Base-by-base conservation (phyloP, 92 coral and sea anemone species). In the Galaxea fascicularis region DNA sequence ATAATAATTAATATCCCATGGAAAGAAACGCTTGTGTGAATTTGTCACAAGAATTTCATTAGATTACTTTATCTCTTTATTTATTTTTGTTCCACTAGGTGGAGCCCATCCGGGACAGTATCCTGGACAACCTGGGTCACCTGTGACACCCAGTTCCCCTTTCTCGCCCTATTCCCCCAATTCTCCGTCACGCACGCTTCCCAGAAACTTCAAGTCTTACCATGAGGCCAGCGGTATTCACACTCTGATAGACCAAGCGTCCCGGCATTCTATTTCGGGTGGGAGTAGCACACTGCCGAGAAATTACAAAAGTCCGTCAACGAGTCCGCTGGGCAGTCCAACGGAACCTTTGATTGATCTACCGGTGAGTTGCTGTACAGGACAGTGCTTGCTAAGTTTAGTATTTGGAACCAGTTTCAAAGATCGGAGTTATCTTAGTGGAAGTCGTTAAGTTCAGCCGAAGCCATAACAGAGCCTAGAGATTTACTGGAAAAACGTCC, bases 161-260 rank as follows among this genome's bases (percentile, higher is more conserved):
- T 58, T 60, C 24, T 76, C 94, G 20, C 93, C 94, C 10, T 77
- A 89, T 11, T 85, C 94, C 45, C 93, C 90, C 0, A 82, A 59
- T 16, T 89, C 95, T n/a, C 98, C 95, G 2, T 78, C 89, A 30
- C 89, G 93, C 76, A 93, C 93, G 63, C 91, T 92, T 4, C 95
- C 98, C 54, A 88, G 98, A 39, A 83, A 90, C 26, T 83, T 91
- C 89, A 92, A 87, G 92, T 94, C 98, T 41, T 94, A 89, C 94
- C 98, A 94, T 24, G 98, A 94, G 84, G 80, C 98, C 79, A 94
- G 98, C 84, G 98, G 98, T 52, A 78, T 90, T 35, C 83, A 87
- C 68, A 17, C 89, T 3, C 57, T 94, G 57, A 65, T 91, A 65
- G 92, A 87, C 11, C 94, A 94, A 26, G 92, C 95, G 1, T 68